Evolutionary conservation across 2,888 invertebrate genomes (phyloP).

Genomic region (Machimus atricapillus): DNA sequence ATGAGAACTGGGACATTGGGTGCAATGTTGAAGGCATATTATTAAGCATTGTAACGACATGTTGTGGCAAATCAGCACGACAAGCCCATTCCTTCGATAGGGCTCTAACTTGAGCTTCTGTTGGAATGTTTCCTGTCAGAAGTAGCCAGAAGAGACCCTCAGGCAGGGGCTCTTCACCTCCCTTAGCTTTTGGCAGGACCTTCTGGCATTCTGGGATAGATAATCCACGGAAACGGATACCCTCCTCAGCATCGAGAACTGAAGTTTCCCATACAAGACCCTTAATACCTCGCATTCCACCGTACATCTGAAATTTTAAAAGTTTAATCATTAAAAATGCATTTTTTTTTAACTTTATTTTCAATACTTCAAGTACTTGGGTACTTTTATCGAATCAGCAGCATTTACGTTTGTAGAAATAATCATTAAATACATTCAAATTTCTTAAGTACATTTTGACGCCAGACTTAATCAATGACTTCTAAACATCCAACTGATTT

Average conservation of each 20-base stretch:
- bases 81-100: slow-evolving; percentile 81
- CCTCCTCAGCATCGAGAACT: slow-evolving; percentile 90
- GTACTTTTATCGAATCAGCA: background rate
- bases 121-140: slow-evolving; percentile 88
- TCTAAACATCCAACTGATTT: too few relatives aligned
- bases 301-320: slow-evolving; percentile 69
- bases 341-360: background rate
- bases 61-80: slow-evolving; percentile 74
- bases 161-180: slow-evolving; percentile 85
- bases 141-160: slow-evolving; percentile 95
- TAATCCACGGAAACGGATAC: slow-evolving; percentile 90
- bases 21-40: slow-evolving; percentile 81
- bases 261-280: slow-evolving; percentile 93
- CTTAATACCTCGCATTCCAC: slow-evolving; percentile 94
- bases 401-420: background rate
- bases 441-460: background rate
- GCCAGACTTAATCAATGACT: too few relatives aligned
- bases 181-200: slow-evolving; percentile 78
- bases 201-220: slow-evolving; percentile 93
- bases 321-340: background rate
- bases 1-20: slow-evolving; percentile 86
- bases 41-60: slow-evolving; percentile 82
- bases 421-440: background rate
- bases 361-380: accelerated
- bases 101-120: slow-evolving; percentile 75